A percentile compares a stretch with the other conserved stretches of the same genome.
These are phyloP conservation scores for Chouioia cunea DNA, from an alignment of 2,888 invertebrate genomes.

Conservation along the genomic window DNA sequence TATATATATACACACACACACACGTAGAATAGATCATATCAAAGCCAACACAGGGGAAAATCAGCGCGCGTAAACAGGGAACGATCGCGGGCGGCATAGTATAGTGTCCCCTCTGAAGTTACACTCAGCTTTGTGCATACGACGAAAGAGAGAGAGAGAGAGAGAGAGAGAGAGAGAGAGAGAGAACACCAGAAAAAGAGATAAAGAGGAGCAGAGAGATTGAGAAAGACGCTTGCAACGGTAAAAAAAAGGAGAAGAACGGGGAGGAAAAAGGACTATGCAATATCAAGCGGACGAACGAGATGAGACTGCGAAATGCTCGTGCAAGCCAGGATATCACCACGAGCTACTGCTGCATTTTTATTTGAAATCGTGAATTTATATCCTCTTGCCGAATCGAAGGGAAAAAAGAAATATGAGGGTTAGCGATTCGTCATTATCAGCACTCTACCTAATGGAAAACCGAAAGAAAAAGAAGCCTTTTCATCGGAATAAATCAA, in stretches of 20 bases:
- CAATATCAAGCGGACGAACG: conserved; percentile 5
- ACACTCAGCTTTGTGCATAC: background rate
- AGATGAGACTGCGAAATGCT: background rate
- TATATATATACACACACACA: no score
- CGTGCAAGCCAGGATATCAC: no score
- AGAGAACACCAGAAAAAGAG: background rate
- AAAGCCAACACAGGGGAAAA: conserved; percentile 13
- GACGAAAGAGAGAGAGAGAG: background rate
- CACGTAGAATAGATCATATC: background rate
- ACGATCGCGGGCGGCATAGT: conserved; percentile 30
- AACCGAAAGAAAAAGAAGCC: no score
- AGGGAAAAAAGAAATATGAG: conserved; percentile 3
- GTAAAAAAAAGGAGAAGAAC: conserved; percentile 3
- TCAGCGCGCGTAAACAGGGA: conserved; percentile 35
- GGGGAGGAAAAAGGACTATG: background rate
- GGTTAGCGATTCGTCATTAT: no score
- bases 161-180: background rate
- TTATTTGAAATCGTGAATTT: no score
- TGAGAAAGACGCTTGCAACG: background rate
- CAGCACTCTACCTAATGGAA: no score
- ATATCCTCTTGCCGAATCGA: background rate
- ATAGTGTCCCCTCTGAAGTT: conserved; percentile 13
- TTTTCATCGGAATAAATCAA: no score
- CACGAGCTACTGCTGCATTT: no score
- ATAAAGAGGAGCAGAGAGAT: background rate